Percentiles rank a stretch among this genome's conserved stretches.
phyloP scores from a whole-genome alignment of 1,140 invertebrate genomes.

The Orchestia grillus region DNA sequence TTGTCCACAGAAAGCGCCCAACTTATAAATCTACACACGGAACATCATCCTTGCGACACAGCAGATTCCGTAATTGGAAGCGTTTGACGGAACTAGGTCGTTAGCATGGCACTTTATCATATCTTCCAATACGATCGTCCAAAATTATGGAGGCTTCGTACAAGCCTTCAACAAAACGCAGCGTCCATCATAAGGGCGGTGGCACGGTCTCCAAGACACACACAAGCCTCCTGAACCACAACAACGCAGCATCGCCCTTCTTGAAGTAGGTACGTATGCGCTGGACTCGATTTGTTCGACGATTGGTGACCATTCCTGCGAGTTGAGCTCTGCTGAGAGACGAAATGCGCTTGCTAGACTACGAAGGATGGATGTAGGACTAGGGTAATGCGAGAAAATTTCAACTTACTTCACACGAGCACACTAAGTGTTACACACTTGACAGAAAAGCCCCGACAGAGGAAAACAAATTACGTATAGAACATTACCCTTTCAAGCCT shows the following conservation, averaged over 20 bases:
- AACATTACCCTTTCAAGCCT: background rate
- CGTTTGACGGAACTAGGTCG: conserved; percentile 16
- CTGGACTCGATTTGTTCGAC: background rate
- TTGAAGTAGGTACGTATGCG: background rate
- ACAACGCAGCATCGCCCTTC: conserved; percentile 4
- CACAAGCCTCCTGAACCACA: background rate
- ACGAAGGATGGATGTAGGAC: background rate
- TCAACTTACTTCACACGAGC: background rate
- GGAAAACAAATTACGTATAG: background rate
- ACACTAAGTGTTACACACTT: background rate
- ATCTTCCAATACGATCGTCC: background rate
- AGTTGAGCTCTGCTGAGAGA: background rate
- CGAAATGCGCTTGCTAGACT: background rate
- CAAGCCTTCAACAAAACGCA: conserved; percentile 14
- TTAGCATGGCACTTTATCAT: conserved; percentile 11
- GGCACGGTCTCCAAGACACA: background rate
- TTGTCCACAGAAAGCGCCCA: background rate
- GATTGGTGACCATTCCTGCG: background rate
- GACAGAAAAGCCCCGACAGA: background rate
- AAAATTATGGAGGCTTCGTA: background rate
- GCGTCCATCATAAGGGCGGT: conserved; percentile 38
- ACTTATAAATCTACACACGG: background rate
- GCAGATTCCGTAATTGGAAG: background rate
- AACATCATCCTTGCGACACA: background rate
- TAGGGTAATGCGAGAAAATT: background rate